Evolutionary conservation across 2,113 vertebrate genomes (phyloP), one percentile per base, ranked within the genome.

Genomic region (Ciconia boyciana): DNA sequence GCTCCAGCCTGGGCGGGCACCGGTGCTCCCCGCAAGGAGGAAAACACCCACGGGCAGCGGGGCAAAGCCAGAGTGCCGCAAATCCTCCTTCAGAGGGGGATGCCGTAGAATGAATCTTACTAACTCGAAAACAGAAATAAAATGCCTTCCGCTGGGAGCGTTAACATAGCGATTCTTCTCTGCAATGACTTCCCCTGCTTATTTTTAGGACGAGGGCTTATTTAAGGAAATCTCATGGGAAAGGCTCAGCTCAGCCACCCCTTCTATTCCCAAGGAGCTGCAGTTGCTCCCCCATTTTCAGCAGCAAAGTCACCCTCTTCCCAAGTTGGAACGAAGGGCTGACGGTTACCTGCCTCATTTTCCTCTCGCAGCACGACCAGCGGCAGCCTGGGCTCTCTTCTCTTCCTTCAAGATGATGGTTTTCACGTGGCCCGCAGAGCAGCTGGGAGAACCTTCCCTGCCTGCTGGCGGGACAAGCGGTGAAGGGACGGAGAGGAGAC

Each of bases 21-120:
- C 0, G 0, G 21, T 1, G 19, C 15, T 66, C 41, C 88, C 49
- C 5, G 0, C 6, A 2, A 22, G 34, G 62, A 54, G 34, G 28
- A 36, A 71, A 58, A 60, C 2, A 6, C 11, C 31, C 2, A 3
- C 2, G 20, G 2, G 13, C 12, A 66, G 24, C 1, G 0, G n/a
- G 68, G 29, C 3, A 28, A n/a, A 65, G 39, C 10, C 51, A 16
- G 20, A 48, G 41, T 9, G 7, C 16, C 8, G 14, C 26, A 43
- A 58, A 54, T 11, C 48, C 81, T 13, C 25, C 76, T 29, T 9
- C 13, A 1, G 72, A 21, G 5, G 21, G 17, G 28, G 24, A 74
- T 7, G 39, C 32, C 0, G 0, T 5, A 36, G 80, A 22, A 80
- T 61, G 32, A 75, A 26, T 11, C 13, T 16, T 11, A 11, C 55